Base-by-base conservation (phyloP, 2,797 vertebrate genomes). In the Hypotaenidia okinawae region DNA sequence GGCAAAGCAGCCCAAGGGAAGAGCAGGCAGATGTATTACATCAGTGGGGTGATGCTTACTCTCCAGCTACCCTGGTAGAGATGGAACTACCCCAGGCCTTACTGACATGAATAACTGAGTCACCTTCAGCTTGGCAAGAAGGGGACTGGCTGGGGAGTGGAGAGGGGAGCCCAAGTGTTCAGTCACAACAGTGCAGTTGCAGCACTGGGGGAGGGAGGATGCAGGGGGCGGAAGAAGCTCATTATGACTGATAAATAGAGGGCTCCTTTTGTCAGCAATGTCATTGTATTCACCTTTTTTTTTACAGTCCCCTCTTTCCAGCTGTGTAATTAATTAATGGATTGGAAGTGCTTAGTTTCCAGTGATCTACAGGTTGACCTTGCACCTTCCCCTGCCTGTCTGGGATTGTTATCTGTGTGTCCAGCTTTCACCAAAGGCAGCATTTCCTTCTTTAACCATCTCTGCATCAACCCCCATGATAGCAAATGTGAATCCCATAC, bases 301-400 rank as follows among this genome's bases (percentile, higher is more conserved):
- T 95, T 92, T 78, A 61, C 69, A 91, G 94, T 96, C 94, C 96
- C 94, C 87, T 95, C 87, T 96, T 97, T 97, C 96, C 94, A 97
- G 93, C 96, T 97, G 97, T 91, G 94, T 96, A 97, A 96, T 97
- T 97, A 97, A 97, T 97, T 97, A 96, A 95, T 93, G 89, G 95
- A 93, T 94, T 89, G 90, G 84, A 96, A 96, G 90, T 94, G 78
- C 89, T 97, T 96, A 75, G 68, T 97, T 96, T 96, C 89, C 78
- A 80, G 64, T 92, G 90, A 95, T 94, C 90, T 97, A 93, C 94
- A 97, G 96, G 95, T 97, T 95, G 89, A 97, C 95, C 90, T 97
- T 97, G 92, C 93, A 93, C 96, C 95, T 97, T 94, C 67, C 21
- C 30, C 41, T 64, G 49, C 27, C 62, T 82, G 30, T 80, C 83